Conservation (phyloP, 2,113 vertebrate species). For the Seriola aureovittata region DNA sequence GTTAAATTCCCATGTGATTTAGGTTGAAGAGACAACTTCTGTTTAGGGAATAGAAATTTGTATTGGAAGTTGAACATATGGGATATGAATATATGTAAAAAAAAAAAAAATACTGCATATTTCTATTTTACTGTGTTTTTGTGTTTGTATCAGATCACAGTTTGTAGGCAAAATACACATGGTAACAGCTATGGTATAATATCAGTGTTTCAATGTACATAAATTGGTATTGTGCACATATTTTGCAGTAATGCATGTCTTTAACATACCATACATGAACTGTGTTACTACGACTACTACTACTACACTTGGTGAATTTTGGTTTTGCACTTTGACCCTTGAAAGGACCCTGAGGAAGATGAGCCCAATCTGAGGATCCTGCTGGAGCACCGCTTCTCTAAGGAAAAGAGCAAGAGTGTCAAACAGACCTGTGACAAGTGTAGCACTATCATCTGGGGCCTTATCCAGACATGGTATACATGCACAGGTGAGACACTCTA, state of each 20-base stretch:
- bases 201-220: not conserved
- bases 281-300: not conserved
- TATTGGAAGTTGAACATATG: not conserved
- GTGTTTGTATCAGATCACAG: not conserved
- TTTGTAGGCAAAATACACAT: not conserved
- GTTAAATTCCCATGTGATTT: not conserved
- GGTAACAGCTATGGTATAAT: not conserved
- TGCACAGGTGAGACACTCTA: slow-evolving; percentile 90
- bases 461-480: slow-evolving; percentile 99
- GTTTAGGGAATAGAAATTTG: not conserved
- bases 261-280: not conserved
- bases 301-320: not conserved
- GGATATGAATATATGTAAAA: not conserved
- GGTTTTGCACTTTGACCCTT: not conserved
- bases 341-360: slow-evolving; percentile 93
- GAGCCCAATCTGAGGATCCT: slow-evolving; percentile 93
- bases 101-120: not conserved
- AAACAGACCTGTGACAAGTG: slow-evolving; percentile 98
- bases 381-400: slow-evolving; percentile 96
- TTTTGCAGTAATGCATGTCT: not conserved
- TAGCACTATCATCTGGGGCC: slow-evolving; percentile 96
- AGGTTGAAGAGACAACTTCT: not conserved
- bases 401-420: slow-evolving; percentile 98
- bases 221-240: not conserved
- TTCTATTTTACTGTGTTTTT: not conserved